Evolutionary conservation across 2,113 vertebrate species (phyloP).

Genomic region (Hassar affinis): DNA sequence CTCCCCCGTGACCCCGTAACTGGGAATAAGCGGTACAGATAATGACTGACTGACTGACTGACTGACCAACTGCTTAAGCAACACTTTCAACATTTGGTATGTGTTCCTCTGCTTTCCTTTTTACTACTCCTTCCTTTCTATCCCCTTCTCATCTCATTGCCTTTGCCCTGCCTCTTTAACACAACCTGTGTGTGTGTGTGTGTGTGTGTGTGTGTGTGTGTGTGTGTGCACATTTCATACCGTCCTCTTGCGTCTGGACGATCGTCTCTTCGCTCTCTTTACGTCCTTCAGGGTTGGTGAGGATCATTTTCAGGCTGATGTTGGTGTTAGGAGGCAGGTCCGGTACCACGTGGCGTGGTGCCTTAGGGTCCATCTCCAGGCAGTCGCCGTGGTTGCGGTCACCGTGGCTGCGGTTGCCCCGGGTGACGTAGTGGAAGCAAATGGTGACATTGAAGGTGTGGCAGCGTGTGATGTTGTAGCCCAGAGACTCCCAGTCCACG

Average conservation of each 20-base stretch:
- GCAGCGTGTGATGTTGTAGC: slow-evolving; percentile 98
- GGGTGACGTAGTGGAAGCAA: slow-evolving; percentile 91
- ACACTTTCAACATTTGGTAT: too few relatives aligned
- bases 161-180: not conserved
- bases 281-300: slow-evolving; percentile 95
- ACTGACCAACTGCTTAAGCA: too few relatives aligned
- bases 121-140: not conserved
- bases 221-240: slow-evolving; percentile 67
- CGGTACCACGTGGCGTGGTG: slow-evolving; percentile 89
- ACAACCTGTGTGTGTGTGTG: slow-evolving; percentile 17
- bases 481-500: slow-evolving; percentile 96
- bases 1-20: too few relatives aligned
- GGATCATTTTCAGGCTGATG: slow-evolving; percentile 97
- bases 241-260: slow-evolving; percentile 96
- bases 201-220: not conserved
- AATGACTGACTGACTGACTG: too few relatives aligned
- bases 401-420: slow-evolving; percentile 85
- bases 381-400: slow-evolving; percentile 90
- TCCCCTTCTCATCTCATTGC: not conserved
- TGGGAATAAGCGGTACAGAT: too few relatives aligned
- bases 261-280: slow-evolving; percentile 97
- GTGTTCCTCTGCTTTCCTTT: not conserved
- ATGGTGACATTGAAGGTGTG: slow-evolving; percentile 99
- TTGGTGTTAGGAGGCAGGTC: slow-evolving; percentile 94
- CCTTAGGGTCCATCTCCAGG: slow-evolving; percentile 98